Base-by-base conservation (phyloP, 2,888 invertebrate genomes). In the Zaprionus lineosus region DNA sequence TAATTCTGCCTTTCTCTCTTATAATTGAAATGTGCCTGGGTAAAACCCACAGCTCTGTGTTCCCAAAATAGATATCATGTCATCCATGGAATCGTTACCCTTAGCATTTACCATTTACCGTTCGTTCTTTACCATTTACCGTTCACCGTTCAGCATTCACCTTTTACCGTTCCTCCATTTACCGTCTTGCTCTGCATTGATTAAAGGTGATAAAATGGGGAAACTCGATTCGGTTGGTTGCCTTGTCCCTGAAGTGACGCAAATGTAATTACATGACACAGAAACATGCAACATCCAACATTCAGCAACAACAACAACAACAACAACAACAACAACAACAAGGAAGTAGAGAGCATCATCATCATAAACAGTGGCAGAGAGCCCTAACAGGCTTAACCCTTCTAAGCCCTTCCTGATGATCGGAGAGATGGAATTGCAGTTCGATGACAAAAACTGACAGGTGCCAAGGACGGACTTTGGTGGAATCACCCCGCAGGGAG, bases 1-100 rank as follows among this genome's bases (percentile, higher is more conserved):
- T 71, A 83, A 76, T 79, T 79, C 71, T 39, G 55, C 39, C 60
- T 64, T 41, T 64, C 73, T 66, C 67, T 37, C 43, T 33, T 34
- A 26, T 78, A 78, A 78, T 79, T 83, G 79, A 78, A 79, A 76
- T 68, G 63, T 58, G 65, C 61, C 65, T 51, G 78, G 61, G 47
- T 56, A 68, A 78, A 52, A 62, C 78, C 79, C 82, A 44, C 19
- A 57, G 61, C 21, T 28, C 55, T 39, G 33, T 29, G 36, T 24
- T 29, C 52, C 64, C 41, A 40, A 78, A 78, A 78, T 78, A 78
- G 63, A 74, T 63, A 75, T 59, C 58, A 62, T 78, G 71, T 83
- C 78, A 79, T 76, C 78, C 65, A 65, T 71, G 48, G 73, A 44
- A 64, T 53, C 52, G 53, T 26, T 33, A 37, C 50, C 61, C 31